A percentile compares a stretch with the other conserved stretches of the same genome.
Conservation (phyloP, 2,888 invertebrate species). For the Netelia melanura region DNA sequence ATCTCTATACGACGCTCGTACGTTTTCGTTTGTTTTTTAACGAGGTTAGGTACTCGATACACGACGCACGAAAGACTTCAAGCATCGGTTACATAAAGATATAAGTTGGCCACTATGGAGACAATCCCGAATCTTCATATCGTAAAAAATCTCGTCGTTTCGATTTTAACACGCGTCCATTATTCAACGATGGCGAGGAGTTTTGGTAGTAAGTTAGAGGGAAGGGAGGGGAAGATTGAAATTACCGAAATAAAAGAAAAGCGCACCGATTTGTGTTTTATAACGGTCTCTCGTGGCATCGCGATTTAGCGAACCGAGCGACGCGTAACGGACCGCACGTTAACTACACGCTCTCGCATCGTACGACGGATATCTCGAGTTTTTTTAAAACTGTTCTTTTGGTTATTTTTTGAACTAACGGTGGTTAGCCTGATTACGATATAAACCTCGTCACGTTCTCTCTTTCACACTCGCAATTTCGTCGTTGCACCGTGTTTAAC, state of each 20-base stretch:
- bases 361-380: not conserved
- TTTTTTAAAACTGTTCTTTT: not conserved
- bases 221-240: no score
- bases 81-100: not conserved
- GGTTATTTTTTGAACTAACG: not conserved
- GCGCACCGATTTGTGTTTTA: no score
- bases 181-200: no score
- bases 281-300: no score
- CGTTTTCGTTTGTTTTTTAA: not conserved
- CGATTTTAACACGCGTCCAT: not conserved
- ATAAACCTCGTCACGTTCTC: not conserved
- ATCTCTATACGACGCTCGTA: not conserved
- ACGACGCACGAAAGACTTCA: not conserved
- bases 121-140: not conserved
- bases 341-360: slow-evolving; percentile 30
- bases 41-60: not conserved
- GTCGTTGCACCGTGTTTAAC: not conserved
- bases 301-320: slow-evolving; percentile 13
- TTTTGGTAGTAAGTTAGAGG: no score
- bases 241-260: no score
- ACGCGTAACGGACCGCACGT: slow-evolving; percentile 14
- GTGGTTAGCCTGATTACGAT: not conserved
- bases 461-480: not conserved
- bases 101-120: not conserved
- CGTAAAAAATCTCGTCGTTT: not conserved